Base-by-base conservation (phyloP, 2,113 vertebrate genomes). In the Rhombomys opimus region DNA sequence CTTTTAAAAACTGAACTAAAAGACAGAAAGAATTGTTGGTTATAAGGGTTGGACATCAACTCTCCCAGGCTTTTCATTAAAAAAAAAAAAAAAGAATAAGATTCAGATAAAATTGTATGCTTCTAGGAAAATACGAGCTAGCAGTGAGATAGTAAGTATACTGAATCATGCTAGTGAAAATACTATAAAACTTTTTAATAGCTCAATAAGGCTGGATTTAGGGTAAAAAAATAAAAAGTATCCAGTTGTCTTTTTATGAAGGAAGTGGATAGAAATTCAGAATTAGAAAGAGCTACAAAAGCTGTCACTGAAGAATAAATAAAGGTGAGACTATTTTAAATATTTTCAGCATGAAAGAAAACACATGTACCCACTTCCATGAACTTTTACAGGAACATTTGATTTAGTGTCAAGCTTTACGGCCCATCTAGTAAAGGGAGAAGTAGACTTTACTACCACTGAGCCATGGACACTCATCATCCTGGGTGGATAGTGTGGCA, bases 251-350 rank as follows among this genome's bases (percentile, higher is more conserved):
- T 85, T 57, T 17, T 14, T 1, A 8, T 30, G 7, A 27, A 18
- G 30, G 25, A 20, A 7, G 1, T 41, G 38, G 59, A 7, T 23
- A 80, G 22, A 67, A 96, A 41, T 1, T n/a, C 5, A 90, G 63
- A 67, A 82, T 82, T 30, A 87, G 78, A 86, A 95, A 38, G 27
- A 81, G 20, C 94, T 92, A 68, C 75, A 95, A 94, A 89, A n/a
- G 59, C 1, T 80, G 87, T 35, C 63, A 78, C 15, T 59, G 25
- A 90, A 90, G 76, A 93, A 46, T 97, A 93, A 89, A 20, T 76
- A 92, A 81, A 61, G 25, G 4, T 54, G 75, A 94, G 46, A 86
- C 25, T 70, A 57, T 63, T 82, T 68, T 50, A 82, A 87, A 91
- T 85, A 80, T 76, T 57, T 78, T 3, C 82, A 73, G n/a, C 76